These are phyloP conservation scores for Drosophila kepulauana DNA, from an alignment of 1,140 invertebrate genomes.

Conservation along the genomic window DNA sequence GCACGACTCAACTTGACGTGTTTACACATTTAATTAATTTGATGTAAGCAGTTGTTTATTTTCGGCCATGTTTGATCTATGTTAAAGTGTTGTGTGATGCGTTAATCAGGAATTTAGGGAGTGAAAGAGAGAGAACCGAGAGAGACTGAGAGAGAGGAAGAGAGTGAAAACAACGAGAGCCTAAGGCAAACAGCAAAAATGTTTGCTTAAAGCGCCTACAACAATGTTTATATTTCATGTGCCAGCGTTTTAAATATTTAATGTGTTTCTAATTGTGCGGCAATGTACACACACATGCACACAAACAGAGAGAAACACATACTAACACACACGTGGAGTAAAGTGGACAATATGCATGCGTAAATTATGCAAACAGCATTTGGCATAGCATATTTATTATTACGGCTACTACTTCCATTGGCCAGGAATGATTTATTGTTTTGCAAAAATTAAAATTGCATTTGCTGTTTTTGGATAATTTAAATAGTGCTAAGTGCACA, in stretches of 20 bases:
- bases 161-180: neutral
- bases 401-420: slow-evolving; percentile 17
- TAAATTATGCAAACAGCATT: slow-evolving; percentile 55
- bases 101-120: slow-evolving; percentile 34
- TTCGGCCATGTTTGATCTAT: slow-evolving; percentile 35
- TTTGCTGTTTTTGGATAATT: slow-evolving; percentile 31
- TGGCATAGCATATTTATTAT: slow-evolving; percentile 56
- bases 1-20: slow-evolving; percentile 2
- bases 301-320: slow-evolving; percentile 23
- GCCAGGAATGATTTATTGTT: slow-evolving; percentile 69
- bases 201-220: slow-evolving; percentile 39
- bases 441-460: slow-evolving; percentile 64
- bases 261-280: slow-evolving; percentile 75
- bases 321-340: neutral
- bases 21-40: slow-evolving; percentile 54
- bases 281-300: slow-evolving; percentile 31
- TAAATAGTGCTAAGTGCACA: slow-evolving; percentile 39
- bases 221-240: slow-evolving; percentile 48
- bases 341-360: neutral
- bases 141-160: neutral
- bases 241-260: slow-evolving; percentile 69
- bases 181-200: slow-evolving; percentile 29
- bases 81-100: slow-evolving; percentile 32
- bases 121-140: neutral
- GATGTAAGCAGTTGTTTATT: slow-evolving; percentile 29